Conservation (phyloP, 2,113 vertebrate genomes). For the Mirza zaza region DNA sequence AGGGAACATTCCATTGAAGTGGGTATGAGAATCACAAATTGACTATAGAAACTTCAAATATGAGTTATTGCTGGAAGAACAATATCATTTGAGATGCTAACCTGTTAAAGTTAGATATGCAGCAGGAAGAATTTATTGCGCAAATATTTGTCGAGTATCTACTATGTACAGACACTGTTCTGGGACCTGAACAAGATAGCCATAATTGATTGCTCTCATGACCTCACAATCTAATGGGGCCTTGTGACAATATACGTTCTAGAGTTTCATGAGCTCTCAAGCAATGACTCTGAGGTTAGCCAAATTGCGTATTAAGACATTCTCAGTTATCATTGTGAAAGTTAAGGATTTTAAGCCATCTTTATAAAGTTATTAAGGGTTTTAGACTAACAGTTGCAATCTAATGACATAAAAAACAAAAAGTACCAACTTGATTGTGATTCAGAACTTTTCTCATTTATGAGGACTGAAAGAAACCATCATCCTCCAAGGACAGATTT, state of each 20-base stretch:
- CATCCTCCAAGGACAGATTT: not conserved
- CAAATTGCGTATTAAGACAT: not conserved
- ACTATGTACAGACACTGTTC: not conserved
- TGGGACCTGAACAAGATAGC: not conserved
- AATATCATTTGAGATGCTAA: not conserved
- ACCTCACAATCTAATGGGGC: not conserved
- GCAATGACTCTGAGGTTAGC: not conserved
- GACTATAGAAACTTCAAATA: not conserved
- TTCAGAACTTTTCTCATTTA: slow-evolving; percentile 26
- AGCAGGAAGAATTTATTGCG: not conserved
- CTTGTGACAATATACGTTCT: not conserved
- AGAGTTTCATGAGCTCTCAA: not conserved
- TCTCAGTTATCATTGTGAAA: not conserved
- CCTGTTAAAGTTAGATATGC: not conserved
- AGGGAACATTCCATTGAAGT: not conserved
- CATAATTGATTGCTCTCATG: not conserved
- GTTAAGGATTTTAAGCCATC: not conserved
- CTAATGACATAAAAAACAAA: slow-evolving; percentile 8
- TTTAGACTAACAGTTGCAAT: not conserved
- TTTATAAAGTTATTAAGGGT: slow-evolving; percentile 18
- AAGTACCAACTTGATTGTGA: not conserved
- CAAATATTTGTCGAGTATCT: not conserved
- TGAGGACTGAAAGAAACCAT: slow-evolving; percentile 26
- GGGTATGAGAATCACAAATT: not conserved
- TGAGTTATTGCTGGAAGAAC: not conserved